phyloP scores from a whole-genome alignment of 92 coral and sea anemone species.

The Siderastrea siderea region DNA sequence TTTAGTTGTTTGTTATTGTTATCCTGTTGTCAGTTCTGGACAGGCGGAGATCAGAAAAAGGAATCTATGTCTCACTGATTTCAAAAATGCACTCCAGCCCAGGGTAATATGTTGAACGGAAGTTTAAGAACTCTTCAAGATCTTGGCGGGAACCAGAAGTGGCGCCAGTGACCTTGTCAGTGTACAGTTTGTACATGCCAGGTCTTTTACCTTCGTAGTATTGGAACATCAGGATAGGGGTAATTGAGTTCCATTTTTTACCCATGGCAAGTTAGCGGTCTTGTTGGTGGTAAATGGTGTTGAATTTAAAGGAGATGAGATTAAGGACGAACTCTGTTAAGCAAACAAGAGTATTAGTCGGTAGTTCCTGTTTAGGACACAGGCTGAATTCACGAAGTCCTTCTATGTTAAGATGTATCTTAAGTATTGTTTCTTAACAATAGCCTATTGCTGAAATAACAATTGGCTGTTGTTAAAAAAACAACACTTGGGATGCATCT shows the following conservation, averaged over 20 bases:
- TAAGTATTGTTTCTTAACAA: too few species aligned
- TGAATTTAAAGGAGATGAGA: neutral
- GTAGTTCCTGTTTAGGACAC: slow-evolving; percentile 37
- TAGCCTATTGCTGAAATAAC: too few species aligned
- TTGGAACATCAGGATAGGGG: neutral
- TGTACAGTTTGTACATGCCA: neutral
- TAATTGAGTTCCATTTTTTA: neutral
- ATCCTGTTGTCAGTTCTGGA: neutral
- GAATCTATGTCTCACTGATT: neutral
- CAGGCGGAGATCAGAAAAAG: neutral
- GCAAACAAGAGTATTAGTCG: slow-evolving; percentile 47
- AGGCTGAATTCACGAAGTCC: neutral
- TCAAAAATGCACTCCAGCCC: neutral
- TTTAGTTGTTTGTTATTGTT: neutral
- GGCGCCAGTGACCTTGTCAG: neutral
- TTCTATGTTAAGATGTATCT: too few species aligned
- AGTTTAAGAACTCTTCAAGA: neutral
- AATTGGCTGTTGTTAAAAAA: too few species aligned
- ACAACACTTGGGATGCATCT: too few species aligned
- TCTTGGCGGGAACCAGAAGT: neutral
- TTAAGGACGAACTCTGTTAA: slow-evolving; percentile 41
- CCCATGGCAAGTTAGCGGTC: neutral
- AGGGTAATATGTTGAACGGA: neutral
- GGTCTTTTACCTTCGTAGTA: neutral
- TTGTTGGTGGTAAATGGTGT: neutral